Percentiles rank a stretch among this genome's conserved stretches.
Conservation (phyloP, 1,140 invertebrate genomes). For the Atta cephalotes region DNA sequence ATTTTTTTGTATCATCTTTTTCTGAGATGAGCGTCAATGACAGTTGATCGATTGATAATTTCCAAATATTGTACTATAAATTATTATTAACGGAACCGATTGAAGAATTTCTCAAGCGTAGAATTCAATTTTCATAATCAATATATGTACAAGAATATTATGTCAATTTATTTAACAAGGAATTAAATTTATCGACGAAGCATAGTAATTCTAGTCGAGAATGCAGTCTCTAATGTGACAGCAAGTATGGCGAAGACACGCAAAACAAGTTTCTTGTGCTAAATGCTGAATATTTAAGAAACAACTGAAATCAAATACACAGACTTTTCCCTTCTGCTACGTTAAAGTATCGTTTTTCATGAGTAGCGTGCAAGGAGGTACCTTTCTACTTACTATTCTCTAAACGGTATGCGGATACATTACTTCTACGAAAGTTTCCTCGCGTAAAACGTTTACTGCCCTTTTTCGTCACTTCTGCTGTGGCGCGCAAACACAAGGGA, state of each 20-base stretch:
- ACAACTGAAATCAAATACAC: constrained; percentile 54
- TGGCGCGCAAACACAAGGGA: constrained; percentile 9
- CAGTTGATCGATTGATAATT: neutral
- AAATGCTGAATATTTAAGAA: constrained; percentile 68
- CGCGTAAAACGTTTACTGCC: constrained; percentile 63
- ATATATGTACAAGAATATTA: neutral
- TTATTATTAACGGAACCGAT: neutral
- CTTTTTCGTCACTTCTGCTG: constrained; percentile 70
- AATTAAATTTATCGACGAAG: neutral
- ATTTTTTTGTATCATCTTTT: neutral
- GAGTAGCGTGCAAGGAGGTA: constrained; percentile 72
- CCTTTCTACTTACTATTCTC: constrained; percentile 70
- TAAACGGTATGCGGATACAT: constrained; percentile 70
- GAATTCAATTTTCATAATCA: neutral
- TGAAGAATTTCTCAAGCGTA: neutral
- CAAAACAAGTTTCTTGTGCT: constrained; percentile 27
- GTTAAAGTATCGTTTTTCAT: constrained; percentile 60
- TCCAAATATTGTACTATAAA: neutral
- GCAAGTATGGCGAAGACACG: constrained; percentile 1
- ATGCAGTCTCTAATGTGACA: constrained; percentile 3
- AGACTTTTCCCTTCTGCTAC: constrained; percentile 42
- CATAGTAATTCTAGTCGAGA: neutral
- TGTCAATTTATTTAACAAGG: neutral
- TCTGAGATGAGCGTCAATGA: neutral
- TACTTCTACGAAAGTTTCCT: constrained; percentile 70